Conservation (phyloP, 23 tunicate species). For the Halocynthia roretzi region DNA sequence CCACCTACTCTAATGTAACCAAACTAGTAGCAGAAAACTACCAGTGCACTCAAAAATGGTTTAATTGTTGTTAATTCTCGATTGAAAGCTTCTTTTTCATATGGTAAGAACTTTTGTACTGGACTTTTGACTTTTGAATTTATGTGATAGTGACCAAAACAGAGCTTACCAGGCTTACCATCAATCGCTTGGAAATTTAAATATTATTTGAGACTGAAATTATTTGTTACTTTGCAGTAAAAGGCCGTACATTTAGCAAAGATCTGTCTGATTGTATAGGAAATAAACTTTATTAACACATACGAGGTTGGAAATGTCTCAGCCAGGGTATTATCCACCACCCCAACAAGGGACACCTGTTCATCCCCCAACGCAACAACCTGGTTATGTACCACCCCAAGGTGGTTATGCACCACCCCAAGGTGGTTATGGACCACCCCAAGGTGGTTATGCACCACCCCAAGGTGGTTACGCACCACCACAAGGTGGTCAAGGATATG, state of each 20-base stretch:
- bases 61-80: no score
- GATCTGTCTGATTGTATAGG: no score
- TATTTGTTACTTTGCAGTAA: neutral
- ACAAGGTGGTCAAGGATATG: constrained; percentile 27
- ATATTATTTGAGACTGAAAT: neutral
- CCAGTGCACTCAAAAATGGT: no score
- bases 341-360: constrained; percentile 10
- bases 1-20: no score
- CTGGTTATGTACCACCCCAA: constrained; percentile 32
- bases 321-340: constrained; percentile 26
- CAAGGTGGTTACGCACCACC: constrained; percentile 32
- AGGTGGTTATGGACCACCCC: constrained; percentile 47
- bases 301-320: constrained; percentile 1
- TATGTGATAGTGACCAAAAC: neutral
- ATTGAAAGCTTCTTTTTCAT: no score
- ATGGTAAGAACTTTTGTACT: no score
- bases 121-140: neutral
- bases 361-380: constrained; percentile 1
- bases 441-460: constrained; percentile 17
- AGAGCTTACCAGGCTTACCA: neutral
- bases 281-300: no score
- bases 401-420: constrained; percentile 43
- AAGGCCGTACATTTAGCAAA: neutral
- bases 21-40: no score
- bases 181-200: neutral